Base-by-base conservation (phyloP, 1,140 invertebrate genomes). In the Hermetia illucens region DNA sequence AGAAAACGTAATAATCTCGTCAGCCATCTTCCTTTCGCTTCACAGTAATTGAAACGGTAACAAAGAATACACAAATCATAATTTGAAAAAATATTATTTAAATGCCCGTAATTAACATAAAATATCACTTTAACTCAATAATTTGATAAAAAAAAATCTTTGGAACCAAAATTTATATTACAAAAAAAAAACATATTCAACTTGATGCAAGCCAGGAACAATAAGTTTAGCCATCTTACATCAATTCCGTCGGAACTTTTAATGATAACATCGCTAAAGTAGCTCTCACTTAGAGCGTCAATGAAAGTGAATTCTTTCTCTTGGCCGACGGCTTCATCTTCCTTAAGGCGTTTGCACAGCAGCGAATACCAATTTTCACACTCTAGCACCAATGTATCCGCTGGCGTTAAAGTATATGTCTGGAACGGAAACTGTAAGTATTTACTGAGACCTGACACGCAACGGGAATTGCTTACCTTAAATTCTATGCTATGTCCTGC, bases 401-500 rank as follows among this genome's bases (percentile, higher is more conserved):
- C 59, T 19, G 70, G 62, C 38, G 68, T 61, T 34, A 62, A 47
- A 46, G 66, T 55, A 53, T 64, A 65, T 53, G 61, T 55, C 60
- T 63, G 34, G 3, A 45, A 38, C 34, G 10, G 39, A 15, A 36
- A 31, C 13, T 18, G 17, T n/a, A 31, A 32, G 16, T 13, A 21
- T 21, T 3, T 17, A 34, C 9, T 3, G 3, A 36, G 13, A 25
- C 10, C 2, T 3, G 1, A 21, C 12, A 4, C 37, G 5, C 21
- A 13, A n/a, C 8, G 13, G 25, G 31, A 18, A 9, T 16, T 34
- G 48, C 47, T 48, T 53, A 77, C 74, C 50, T 62, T 67, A 49
- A 77, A 78, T 55, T 77, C 74, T 44, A 78, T 74, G 41, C 74
- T 66, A 59, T 75, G 71, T 3, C 75, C 75, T 39, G 68, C 69